Evolutionary conservation across 2,797 vertebrate genomes (phyloP), one percentile per base, ranked within the genome.

Genomic region (Macropus fuliginosus): DNA sequence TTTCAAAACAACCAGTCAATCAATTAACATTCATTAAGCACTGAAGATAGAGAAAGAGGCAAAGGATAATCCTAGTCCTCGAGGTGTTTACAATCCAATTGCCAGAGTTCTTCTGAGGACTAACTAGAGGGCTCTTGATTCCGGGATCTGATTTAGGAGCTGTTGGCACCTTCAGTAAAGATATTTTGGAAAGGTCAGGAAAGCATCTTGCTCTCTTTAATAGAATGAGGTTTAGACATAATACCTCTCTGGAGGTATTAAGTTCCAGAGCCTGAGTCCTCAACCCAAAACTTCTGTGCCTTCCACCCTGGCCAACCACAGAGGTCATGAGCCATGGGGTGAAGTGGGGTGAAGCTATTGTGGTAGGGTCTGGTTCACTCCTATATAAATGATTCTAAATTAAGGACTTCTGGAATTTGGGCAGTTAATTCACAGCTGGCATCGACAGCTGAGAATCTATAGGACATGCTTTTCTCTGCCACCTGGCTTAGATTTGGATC

Each of bases 401-500:
- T 62, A n/a, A 95, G 54, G 95, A 62, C 54, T 87, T 50, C 55
- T 87, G 54, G 54, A 92, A 89, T 95, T 94, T 93, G 55, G 93
- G 81, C 81, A 81, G 93, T 92, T 94, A 55, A 89, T 92, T 62
- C 81, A 92, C 91, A 91, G 93, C 56, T 97, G 74, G 74, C 74
- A 89, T 93, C 57, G 81, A 93, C 91, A 91, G 93, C 56, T 97
- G 93, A 66, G 95, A 90, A 94, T 91, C 95, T 92, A 1, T 6
- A 13, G 4, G 54, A 55, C n/a, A 93, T 40, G 3, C 52, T 40
- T 50, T 94, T 90, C 56, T 66, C 91, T 50, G 56, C 40, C 24
- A 59, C 0, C 21, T 8, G 0, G 52, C 40, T 87, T 46, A 50
- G 74, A 24, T 87, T 87, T 87, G 74, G 74, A 87, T 40, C 74